These are phyloP conservation scores for Strigamia maritima DNA, from an alignment of 2,888 invertebrate genomes.

Conservation along the genomic window DNA sequence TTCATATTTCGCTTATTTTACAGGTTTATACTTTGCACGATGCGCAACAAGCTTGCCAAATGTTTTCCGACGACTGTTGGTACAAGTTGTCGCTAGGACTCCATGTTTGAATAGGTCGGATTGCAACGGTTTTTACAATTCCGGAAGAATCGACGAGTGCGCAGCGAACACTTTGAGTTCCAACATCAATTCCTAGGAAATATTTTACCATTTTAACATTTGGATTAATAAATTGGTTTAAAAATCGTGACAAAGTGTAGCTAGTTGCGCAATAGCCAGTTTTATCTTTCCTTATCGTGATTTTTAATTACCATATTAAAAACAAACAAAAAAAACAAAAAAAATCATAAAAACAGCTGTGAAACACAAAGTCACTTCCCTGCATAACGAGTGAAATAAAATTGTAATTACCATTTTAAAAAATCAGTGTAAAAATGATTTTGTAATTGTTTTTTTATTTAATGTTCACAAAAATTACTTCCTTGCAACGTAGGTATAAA, in stretches of 20 bases:
- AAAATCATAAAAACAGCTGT: no score
- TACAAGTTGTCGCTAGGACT: slow-evolving; percentile 72
- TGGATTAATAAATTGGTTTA: neutral
- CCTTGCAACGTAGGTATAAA: no score
- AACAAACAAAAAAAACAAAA: no score
- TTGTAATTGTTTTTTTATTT: no score
- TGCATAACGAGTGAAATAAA: no score
- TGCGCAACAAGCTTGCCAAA: slow-evolving; percentile 72
- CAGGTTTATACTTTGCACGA: slow-evolving; percentile 67
- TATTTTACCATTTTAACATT: slow-evolving; percentile 50
- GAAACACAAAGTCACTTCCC: no score
- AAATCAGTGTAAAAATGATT: no score
- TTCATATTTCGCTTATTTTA: neutral
- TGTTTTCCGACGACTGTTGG: slow-evolving; percentile 85
- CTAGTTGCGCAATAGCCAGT: no score
- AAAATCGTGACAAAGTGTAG: neutral
- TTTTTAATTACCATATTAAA: neutral
- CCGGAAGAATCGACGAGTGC: slow-evolving; percentile 72
- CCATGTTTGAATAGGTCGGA: slow-evolving; percentile 64
- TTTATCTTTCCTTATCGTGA: neutral
- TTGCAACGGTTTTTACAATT: slow-evolving; percentile 61
- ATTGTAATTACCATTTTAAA: no score
- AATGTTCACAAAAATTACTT: no score
- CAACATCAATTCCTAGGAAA: slow-evolving; percentile 88
- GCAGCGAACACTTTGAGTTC: slow-evolving; percentile 84